Base-by-base conservation (phyloP, 2,113 vertebrate species). In the Neolamprologus sp. region DNA sequence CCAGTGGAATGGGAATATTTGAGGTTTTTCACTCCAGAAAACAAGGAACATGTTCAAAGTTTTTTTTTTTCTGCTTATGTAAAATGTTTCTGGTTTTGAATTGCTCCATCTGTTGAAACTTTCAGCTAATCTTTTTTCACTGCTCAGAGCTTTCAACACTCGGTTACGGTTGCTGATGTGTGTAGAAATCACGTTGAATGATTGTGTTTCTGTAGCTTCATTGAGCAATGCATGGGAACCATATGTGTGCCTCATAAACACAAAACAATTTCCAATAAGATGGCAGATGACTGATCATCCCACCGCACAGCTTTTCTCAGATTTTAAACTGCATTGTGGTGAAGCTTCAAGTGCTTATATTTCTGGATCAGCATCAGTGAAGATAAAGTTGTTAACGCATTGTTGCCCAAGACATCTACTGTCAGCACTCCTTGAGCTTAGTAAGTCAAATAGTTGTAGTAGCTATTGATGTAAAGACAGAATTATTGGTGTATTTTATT, bases 241-340 rank as follows among this genome's bases (percentile, higher is more conserved):
- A 92, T 58, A 86, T 86, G 84, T 84, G 84, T 79, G 80, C 58
- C 89, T 82, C 78, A 85, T 89, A 83, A 92, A 86, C 78, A 82
- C 57, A 47, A 84, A 87, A 35, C 21, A 73, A 73, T 57, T 81
- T 88, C 85, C 49, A 83, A 87, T 58, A 87, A 57, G 65, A 86
- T 60, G 33, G 21, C 14, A 57, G 65, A 87, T 88, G 84, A 87
- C 33, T 81, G 57, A 16, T 57, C 60, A 6, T 33, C 14, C 57
- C 54, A 57, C 73, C 26, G 7, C 73, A 40, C 68, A 78, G 23
- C 7, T 26, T 60, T 51, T 37, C 55, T 60, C 68, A 80, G 28
- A 82, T 88, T 47, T 30, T 73, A 75, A 87, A 80, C 84, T 85
- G 60, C 21, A 3, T 78, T 47, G 63, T 71, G 37, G 63, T 85